These are phyloP conservation scores for Euleptes europaea DNA, from an alignment of 2,113 vertebrate genomes.

Conservation along the genomic window DNA sequence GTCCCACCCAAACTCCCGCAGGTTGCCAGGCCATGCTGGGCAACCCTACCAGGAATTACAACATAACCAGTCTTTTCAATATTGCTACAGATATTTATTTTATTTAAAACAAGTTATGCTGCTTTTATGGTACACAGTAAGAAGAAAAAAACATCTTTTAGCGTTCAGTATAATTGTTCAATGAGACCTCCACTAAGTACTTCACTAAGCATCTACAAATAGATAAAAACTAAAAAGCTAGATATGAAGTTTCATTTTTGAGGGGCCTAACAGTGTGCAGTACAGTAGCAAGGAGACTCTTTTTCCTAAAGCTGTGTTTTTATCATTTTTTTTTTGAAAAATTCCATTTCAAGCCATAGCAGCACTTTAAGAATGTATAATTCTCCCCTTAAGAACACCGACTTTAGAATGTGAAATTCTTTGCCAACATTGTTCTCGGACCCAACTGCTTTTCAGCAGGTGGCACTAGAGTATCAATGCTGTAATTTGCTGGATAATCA, in stretches of 20 bases:
- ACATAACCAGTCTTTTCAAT: too few species aligned
- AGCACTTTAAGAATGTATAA: background rate
- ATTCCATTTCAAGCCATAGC: background rate
- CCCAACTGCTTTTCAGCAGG: conserved; percentile 68
- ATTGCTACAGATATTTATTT: too few species aligned
- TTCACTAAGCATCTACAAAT: background rate
- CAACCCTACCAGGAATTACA: too few species aligned
- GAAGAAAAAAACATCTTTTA: too few species aligned
- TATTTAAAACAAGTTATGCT: too few species aligned
- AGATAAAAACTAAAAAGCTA: background rate
- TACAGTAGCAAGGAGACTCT: background rate
- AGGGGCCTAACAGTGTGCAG: background rate
- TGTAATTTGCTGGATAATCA: conserved; percentile 14
- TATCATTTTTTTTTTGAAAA: background rate
- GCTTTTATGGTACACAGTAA: too few species aligned
- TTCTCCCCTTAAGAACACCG: background rate
- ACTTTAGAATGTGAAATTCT: conserved; percentile 8
- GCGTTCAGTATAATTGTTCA: too few species aligned
- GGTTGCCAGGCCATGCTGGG: too few species aligned
- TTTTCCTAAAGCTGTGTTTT: background rate
- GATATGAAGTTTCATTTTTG: background rate
- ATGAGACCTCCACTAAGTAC: too few species aligned
- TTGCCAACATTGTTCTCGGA: background rate
- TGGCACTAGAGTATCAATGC: conserved; percentile 67
- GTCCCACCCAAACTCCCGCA: too few species aligned